These are phyloP conservation scores for Opisthograptis luteolata DNA, from an alignment of 2,888 invertebrate genomes.

Conservation along the genomic window DNA sequence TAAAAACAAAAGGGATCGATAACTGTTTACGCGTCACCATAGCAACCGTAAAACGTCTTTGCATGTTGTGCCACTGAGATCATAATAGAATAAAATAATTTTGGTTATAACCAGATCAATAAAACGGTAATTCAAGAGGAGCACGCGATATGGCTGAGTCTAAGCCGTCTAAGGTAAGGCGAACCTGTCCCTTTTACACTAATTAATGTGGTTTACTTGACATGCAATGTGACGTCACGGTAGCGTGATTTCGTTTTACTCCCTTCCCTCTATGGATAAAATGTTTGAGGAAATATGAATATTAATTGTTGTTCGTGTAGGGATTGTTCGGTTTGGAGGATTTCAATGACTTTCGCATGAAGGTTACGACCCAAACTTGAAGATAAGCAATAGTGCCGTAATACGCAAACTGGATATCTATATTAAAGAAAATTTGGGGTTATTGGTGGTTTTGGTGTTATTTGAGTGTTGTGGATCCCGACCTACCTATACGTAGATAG, in stretches of 20 bases:
- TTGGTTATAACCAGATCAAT: slow-evolving; percentile 75
- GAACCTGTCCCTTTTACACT: slow-evolving; percentile 58
- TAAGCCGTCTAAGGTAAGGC: slow-evolving; percentile 65
- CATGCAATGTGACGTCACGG: slow-evolving; percentile 54
- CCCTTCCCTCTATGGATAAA: neutral
- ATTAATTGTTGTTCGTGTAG: neutral
- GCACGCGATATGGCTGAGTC: slow-evolving; percentile 77
- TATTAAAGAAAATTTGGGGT: no score
- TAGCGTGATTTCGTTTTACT: slow-evolving; percentile 16
- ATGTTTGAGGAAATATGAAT: slow-evolving; percentile 1
- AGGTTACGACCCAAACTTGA: no score
- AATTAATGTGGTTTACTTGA: slow-evolving; percentile 70
- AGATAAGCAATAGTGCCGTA: no score
- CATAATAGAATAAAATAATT: slow-evolving; percentile 78
- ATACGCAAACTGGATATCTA: no score
- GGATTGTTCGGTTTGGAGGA: neutral
- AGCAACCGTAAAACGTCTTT: slow-evolving; percentile 56
- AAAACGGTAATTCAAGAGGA: slow-evolving; percentile 69
- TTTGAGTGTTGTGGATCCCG: no score
- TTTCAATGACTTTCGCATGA: neutral
- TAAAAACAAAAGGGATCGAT: slow-evolving; percentile 48
- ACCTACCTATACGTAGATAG: no score
- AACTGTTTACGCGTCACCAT: slow-evolving; percentile 58
- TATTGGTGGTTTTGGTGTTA: no score
- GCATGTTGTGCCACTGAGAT: slow-evolving; percentile 67